A percentile compares a stretch with the other conserved stretches of the same genome.
Conservation (phyloP, 2,113 vertebrate genomes). For the Cyprichromis sp. region DNA sequence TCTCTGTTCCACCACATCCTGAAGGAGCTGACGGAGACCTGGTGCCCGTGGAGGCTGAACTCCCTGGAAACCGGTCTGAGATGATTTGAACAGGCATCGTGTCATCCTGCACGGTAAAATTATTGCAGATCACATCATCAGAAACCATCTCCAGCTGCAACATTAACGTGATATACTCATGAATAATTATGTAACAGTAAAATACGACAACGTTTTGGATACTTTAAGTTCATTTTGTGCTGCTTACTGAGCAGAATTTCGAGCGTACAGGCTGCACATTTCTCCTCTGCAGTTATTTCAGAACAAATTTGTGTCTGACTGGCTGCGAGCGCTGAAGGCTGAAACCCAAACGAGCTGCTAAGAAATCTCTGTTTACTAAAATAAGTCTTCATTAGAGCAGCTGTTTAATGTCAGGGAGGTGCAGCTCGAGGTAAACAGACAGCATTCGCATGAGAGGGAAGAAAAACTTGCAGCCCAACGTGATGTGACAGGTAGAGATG, state of each 20-base stretch:
- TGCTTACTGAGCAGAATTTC: background rate
- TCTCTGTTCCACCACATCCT: background rate
- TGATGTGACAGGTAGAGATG: background rate
- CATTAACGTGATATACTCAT: accelerated
- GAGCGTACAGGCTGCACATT: background rate
- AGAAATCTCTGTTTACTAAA: background rate
- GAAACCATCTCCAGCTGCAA: background rate
- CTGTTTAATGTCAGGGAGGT: background rate
- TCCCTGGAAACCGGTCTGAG: background rate
- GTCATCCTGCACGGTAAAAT: accelerated
- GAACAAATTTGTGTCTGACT: background rate
- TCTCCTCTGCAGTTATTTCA: background rate
- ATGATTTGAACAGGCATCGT: background rate
- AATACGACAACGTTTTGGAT: background rate
- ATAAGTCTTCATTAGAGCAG: background rate
- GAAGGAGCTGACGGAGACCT: background rate
- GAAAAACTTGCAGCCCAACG: background rate
- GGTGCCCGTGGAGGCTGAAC: background rate
- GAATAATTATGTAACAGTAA: background rate
- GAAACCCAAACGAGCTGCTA: background rate
- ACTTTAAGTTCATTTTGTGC: background rate
- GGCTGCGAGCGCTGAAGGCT: background rate
- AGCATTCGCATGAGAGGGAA: background rate
- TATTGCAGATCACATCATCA: background rate
- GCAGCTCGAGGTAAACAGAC: background rate